Evolutionary conservation across 2,888 invertebrate genomes (phyloP).

Genomic region (Chelonus formosanus): DNA sequence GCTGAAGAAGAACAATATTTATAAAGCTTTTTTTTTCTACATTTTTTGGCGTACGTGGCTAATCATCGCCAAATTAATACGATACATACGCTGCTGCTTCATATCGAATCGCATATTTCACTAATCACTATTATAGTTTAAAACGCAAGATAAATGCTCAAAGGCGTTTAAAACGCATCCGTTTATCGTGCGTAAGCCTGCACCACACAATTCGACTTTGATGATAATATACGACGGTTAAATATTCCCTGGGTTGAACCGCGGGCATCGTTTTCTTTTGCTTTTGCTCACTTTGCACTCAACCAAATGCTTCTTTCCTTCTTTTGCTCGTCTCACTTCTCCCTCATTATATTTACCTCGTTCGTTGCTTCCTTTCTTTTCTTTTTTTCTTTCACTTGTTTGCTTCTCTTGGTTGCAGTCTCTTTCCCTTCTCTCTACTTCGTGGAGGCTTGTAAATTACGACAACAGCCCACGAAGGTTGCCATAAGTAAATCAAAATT

Average conservation of each 20-base stretch:
- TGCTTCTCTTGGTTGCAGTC: constrained; percentile 12
- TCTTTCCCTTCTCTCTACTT: constrained; percentile 31
- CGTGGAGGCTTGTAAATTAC: constrained; percentile 41
- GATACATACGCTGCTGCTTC: constrained; percentile 6
- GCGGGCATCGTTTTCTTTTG: constrained; percentile 2
- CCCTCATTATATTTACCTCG: constrained; percentile 32
- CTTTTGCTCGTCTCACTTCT: constrained; percentile 31
- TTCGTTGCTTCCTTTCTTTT: constrained; percentile 22
- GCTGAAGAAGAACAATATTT: constrained; percentile 38
- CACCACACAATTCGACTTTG: constrained; percentile 41
- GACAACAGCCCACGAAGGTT: constrained; percentile 38
- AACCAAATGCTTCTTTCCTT: constrained; percentile 17
- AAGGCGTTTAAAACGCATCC: constrained; percentile 18
- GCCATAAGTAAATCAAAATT: constrained; percentile 47
- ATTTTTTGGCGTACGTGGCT: background rate
- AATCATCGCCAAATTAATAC: constrained; percentile 17
- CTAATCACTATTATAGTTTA: constrained; percentile 19
- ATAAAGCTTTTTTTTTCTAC: background rate
- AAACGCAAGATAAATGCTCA: constrained; percentile 8
- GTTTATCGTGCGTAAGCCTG: constrained; percentile 22
- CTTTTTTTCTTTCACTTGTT: constrained; percentile 13
- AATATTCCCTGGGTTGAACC: constrained; percentile 39
- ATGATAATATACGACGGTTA: constrained; percentile 46
- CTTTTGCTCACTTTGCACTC: constrained; percentile 22
- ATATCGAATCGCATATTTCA: constrained; percentile 15